Conservation (phyloP, 2,113 vertebrate genomes). For the Sinocyclocheilus anshuiensis region DNA sequence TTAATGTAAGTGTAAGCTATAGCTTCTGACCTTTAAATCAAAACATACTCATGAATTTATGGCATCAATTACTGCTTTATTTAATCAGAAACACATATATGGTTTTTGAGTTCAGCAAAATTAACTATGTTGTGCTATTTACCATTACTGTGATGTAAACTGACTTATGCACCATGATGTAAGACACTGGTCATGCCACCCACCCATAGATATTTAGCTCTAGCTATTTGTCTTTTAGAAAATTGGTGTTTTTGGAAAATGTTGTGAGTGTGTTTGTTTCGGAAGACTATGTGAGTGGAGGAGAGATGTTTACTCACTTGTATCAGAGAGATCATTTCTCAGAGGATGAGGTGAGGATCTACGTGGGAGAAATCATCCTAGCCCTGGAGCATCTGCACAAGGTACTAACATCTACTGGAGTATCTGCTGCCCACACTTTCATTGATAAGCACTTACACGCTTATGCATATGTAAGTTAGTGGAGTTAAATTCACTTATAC, state of each 20-base stretch:
- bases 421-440: not conserved
- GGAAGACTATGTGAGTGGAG: slow-evolving; percentile 89
- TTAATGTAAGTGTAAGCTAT: too few relatives aligned
- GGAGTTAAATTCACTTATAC: not conserved
- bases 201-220: not conserved
- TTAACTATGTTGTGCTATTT: not conserved
- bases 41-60: too few relatives aligned
- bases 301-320: slow-evolving; percentile 92
- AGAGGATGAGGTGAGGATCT: slow-evolving; percentile 87
- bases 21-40: too few relatives aligned
- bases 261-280: slow-evolving; percentile 29
- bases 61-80: too few relatives aligned
- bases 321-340: slow-evolving; percentile 90
- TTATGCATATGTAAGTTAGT: not conserved
- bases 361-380: slow-evolving; percentile 87
- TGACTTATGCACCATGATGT: not conserved
- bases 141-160: not conserved
- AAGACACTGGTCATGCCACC: not conserved
- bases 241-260: not conserved
- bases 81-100: too few relatives aligned
- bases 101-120: not conserved
- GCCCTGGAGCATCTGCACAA: slow-evolving; percentile 90
- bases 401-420: slow-evolving; percentile 68
- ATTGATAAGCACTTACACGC: not conserved
- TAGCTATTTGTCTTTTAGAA: not conserved